These are phyloP conservation scores for Blennius ocellaris DNA, from an alignment of 2,113 vertebrate genomes.

Conservation along the genomic window DNA sequence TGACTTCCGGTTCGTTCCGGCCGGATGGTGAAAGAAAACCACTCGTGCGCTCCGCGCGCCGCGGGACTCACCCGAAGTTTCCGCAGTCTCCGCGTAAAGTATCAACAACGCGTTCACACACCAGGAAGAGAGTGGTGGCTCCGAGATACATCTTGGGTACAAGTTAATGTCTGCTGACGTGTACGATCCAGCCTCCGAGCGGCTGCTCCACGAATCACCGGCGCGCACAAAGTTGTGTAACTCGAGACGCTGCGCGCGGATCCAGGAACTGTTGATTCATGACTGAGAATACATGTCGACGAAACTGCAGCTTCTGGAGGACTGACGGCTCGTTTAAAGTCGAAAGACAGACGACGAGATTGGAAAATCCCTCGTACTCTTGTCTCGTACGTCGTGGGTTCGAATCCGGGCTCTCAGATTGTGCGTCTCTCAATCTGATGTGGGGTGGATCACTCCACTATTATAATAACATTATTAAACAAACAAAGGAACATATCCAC, in stretches of 20 bases:
- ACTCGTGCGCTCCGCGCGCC: neutral
- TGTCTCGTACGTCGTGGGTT: too few species aligned
- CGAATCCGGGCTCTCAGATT: too few species aligned
- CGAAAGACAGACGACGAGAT: too few species aligned
- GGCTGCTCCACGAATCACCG: conserved; percentile 59
- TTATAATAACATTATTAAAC: too few species aligned
- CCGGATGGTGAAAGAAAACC: neutral
- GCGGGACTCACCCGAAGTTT: conserved; percentile 45
- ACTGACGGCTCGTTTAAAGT: too few species aligned
- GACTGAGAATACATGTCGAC: too few species aligned
- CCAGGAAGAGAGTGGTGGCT: conserved; percentile 73
- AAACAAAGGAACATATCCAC: too few species aligned
- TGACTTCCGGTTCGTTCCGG: neutral
- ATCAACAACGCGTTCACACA: conserved; percentile 42
- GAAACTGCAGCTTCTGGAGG: too few species aligned
- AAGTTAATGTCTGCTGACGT: conserved; percentile 81
- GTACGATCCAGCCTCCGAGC: conserved; percentile 68
- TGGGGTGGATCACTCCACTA: too few species aligned
- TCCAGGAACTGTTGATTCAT: too few species aligned
- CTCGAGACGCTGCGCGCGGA: conserved; percentile 14
- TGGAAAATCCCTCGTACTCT: too few species aligned
- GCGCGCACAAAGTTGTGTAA: conserved; percentile 46
- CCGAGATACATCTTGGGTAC: conserved; percentile 29
- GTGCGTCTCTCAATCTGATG: too few species aligned
- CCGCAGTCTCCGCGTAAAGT: conserved; percentile 23